Base-by-base conservation (phyloP, 37 sponge, comb jelly and placozoan species). In the Theonella swinhoei region DNA sequence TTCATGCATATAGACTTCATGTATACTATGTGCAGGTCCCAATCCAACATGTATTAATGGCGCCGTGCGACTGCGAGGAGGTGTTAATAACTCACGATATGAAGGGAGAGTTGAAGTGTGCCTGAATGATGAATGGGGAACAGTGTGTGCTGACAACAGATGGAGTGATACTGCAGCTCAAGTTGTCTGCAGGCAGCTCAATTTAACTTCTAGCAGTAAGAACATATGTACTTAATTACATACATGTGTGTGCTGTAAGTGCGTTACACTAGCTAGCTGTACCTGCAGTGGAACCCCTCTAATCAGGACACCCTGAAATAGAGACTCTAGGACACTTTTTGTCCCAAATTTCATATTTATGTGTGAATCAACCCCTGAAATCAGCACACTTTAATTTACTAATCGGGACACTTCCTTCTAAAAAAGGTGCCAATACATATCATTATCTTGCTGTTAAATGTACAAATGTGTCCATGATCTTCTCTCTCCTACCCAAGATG, bases 101-200 rank as follows among this genome's bases (percentile, higher is more conserved):
- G 62, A 69, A 25, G 83, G 83, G 34, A 83, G 47, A 19, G 26
- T 83, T 24, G 61, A 83, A 47, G 4, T 83, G n/a, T 83, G 74
- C 42, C 33, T 42, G 0, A 60, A 36, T 34, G 69, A 60, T 0
- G 25, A 3, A 17, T 84, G 85, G 85, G 77, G 85, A 2, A 77
- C 85, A 26, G 77, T 84, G 69, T 84, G 85, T 42, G 85, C 37
- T 66, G 85, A 84, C 39, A 29, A 32, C 29, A n/a, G n/a, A n/a
- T 84, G 85, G 85, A 32, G 65, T 60, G 30, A 68, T 59, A 42
- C 40, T 0, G 85, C 64, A 23, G 85, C 85, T 17, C 19, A 37
- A 20, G 77, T 76, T 8, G 85, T 76, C 47, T 84, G 85, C 59
- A 67, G 70, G 24, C 68, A 76, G 68, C 77, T 84, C 17, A 69